Conservation (phyloP, 37 sponge, comb jelly and placozoan species). For the Theonella swinhoei region DNA sequence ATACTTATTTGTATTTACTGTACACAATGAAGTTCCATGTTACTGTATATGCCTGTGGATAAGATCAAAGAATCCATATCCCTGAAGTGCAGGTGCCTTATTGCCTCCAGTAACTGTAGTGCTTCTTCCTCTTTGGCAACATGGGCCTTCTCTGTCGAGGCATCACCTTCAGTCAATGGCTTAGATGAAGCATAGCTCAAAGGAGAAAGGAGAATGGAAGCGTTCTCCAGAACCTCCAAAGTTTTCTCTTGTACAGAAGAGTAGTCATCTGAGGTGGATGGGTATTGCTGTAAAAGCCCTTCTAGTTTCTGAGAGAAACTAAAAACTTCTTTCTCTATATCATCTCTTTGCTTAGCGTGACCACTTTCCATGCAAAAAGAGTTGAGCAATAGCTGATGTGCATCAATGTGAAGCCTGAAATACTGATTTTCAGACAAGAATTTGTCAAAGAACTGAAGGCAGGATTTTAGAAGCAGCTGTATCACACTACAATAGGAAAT, state of each 20-base stretch:
- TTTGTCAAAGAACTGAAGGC: slow-evolving; percentile 11
- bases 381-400: no score
- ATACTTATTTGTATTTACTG: not conserved
- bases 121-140: slow-evolving; percentile 9
- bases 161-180: not conserved
- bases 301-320: slow-evolving; percentile 8
- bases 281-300: slow-evolving; percentile 1
- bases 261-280: slow-evolving; percentile 7
- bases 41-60: slow-evolving; percentile 28
- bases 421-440: slow-evolving; percentile 5
- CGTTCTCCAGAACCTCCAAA: slow-evolving; percentile 6
- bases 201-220: slow-evolving; percentile 22
- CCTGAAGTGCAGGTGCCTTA: slow-evolving; percentile 12
- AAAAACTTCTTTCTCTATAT: slow-evolving; percentile 3
- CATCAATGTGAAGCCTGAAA: slow-evolving; percentile 9
- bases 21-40: not conserved
- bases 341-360: not conserved
- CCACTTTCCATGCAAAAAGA: no score
- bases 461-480: slow-evolving; percentile 1
- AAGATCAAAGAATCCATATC: slow-evolving; percentile 40
- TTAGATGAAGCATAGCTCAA: not conserved
- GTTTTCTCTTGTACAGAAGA: not conserved
- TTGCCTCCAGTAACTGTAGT: not conserved
- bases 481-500: slow-evolving; percentile 3
- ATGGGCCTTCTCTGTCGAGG: not conserved